Evolutionary conservation across 2,888 invertebrate genomes (phyloP), one percentile per base, ranked within the genome.

Genomic region (Megastigmus dorsalis): DNA sequence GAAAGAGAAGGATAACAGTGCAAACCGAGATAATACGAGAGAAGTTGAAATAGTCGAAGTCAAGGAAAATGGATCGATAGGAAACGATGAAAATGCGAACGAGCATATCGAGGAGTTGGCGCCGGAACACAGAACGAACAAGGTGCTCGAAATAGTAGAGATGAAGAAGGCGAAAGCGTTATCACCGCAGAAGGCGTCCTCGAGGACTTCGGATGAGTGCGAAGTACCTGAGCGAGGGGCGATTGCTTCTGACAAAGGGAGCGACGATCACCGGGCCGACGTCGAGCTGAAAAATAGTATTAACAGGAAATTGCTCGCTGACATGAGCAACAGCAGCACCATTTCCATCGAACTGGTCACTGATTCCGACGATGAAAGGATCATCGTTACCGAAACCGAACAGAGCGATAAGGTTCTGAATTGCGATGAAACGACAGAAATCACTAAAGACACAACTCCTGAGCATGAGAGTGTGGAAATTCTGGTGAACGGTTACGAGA

Each of bases 81-180:
- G 26, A 26, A 45, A 13, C 20, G 55, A 65, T 23, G 63, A 59
- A 13, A 65, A 52, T 20, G 45, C 57, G n/a, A 72, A 59, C 9
- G 33, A 26, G 20, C 26, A 30, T 10, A 28, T 23, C 1, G 55
- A n/a, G n/a, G 36, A 13, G 41, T 4, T 38, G 5, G 38, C 41
- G 13, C 26, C 28, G 23, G 20, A 48, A 7, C 28, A 45, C 20
- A 72, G 43, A 28, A 84, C 80, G 6, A 86, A 85, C 68, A 85
- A 86, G 65, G 81, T 84, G 6, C 38, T 86, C 38, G 86, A 86
- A 55, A 85, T 86, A 7, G 83, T 85, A 6, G 87, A 85, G 52
- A 84, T 85, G 78, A 82, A 83, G 43, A 84, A 82, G 57, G 79
- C 82, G 3, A 86, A 80, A 48, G 52, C 52, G 2, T 2, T 60